phyloP scores from a whole-genome alignment of 2,797 vertebrate genomes.

The Pelodytes ibericus region DNA sequence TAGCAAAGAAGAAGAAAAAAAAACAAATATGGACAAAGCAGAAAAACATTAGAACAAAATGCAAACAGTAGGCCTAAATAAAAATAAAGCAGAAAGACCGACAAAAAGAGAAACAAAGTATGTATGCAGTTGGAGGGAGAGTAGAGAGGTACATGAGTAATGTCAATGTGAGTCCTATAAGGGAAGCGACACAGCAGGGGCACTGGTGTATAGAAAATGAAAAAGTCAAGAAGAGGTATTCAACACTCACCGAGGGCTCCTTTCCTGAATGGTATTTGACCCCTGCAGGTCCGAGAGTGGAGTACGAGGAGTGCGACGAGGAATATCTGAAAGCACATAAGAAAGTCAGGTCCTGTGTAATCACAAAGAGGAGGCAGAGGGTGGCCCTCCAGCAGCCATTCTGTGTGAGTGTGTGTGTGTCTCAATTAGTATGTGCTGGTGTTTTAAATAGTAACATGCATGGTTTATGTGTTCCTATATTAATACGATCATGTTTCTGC shows the following conservation, averaged over 20 bases:
- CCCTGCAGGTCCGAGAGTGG: constrained; percentile 93
- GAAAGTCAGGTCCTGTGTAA: background rate
- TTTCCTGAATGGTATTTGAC: constrained; percentile 86
- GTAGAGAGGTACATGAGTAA: too few relatives aligned
- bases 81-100: background rate
- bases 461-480: background rate
- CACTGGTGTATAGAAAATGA: background rate
- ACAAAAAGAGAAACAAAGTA: too few relatives aligned
- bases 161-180: too few relatives aligned
- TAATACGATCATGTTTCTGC: background rate
- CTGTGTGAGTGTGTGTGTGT: constrained; percentile 5
- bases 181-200: background rate
- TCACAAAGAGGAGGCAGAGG: background rate
- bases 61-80: too few relatives aligned
- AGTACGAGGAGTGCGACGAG: constrained; percentile 83
- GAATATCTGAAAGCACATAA: constrained; percentile 73
- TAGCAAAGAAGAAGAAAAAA: background rate
- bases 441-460: background rate
- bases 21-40: background rate
- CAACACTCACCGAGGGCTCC: constrained; percentile 79
- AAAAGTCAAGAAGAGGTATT: background rate
- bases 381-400: background rate
- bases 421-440: background rate
- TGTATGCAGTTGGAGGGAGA: background rate
- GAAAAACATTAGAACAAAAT: background rate